Evolutionary conservation across 2,888 invertebrate genomes (phyloP).

Genomic region (Zygogramma bicolorata): DNA sequence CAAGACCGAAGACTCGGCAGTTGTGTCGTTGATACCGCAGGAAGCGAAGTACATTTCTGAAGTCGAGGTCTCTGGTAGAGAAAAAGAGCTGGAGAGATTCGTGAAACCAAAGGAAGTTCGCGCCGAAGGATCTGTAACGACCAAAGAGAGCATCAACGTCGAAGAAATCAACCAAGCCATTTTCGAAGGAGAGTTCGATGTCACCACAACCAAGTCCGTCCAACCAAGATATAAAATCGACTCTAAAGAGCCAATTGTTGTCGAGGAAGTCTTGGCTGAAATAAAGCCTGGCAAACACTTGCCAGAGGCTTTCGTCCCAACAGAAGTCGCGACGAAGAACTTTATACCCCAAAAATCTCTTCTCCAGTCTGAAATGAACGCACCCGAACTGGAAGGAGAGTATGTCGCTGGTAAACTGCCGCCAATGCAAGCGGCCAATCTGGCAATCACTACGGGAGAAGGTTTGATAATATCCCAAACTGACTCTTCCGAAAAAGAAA

Average conservation of each 20-base stretch:
- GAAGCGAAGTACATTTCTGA: constrained; percentile 77
- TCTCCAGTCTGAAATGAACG: constrained; percentile 74
- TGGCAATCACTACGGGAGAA: constrained; percentile 73
- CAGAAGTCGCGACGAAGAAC: constrained; percentile 78
- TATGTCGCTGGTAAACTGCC: constrained; percentile 73
- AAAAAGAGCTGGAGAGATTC: constrained; percentile 67
- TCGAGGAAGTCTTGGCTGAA: constrained; percentile 78
- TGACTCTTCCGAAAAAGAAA: constrained; percentile 77
- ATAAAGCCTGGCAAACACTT: constrained; percentile 83
- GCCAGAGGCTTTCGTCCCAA: constrained; percentile 83
- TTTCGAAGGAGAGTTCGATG: constrained; percentile 71
- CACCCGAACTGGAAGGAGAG: constrained; percentile 78
- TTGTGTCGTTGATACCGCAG: constrained; percentile 70
- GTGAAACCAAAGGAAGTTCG: constrained; percentile 67
- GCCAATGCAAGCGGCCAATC: constrained; percentile 72
- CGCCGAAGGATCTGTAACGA: constrained; percentile 72
- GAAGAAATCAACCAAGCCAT: constrained; percentile 74
- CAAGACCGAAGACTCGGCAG: constrained; percentile 50
- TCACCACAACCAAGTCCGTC: constrained; percentile 67
- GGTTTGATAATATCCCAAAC: constrained; percentile 71
- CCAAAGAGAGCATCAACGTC: constrained; percentile 75
- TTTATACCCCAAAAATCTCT: constrained; percentile 76
- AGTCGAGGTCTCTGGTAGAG: constrained; percentile 73
- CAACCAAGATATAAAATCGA: constrained; percentile 75
- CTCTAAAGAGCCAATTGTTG: constrained; percentile 73